These are phyloP conservation scores for Umimayanthus chanpuru DNA, from an alignment of 92 coral and sea anemone genomes.

Conservation along the genomic window DNA sequence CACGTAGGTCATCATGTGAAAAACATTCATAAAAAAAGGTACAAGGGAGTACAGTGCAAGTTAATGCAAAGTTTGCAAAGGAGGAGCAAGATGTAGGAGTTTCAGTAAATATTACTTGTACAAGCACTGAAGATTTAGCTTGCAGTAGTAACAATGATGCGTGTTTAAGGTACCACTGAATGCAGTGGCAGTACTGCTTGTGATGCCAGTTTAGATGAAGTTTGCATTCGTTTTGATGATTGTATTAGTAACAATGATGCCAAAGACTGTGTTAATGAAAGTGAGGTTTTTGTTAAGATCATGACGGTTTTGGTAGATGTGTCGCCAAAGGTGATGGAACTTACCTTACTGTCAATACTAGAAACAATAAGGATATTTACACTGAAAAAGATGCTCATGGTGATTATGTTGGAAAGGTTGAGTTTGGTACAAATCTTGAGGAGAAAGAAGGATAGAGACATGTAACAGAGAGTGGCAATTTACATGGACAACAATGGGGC, in stretches of 20 bases:
- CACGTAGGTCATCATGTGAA: slow-evolving; percentile 4
- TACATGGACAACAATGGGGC: slow-evolving; percentile 2
- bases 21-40: slow-evolving; percentile 11
- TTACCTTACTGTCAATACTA: neutral
- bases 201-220: neutral
- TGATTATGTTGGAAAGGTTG: neutral
- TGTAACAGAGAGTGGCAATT: too few relatives aligned
- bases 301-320: neutral
- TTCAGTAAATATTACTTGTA: neutral
- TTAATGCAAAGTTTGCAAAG: neutral
- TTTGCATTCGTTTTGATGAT: neutral
- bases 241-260: neutral
- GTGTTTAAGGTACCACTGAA: neutral
- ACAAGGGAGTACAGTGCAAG: slow-evolving; percentile 11
- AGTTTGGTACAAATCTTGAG: too few relatives aligned
- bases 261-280: neutral
- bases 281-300: neutral
- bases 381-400: too few relatives aligned
- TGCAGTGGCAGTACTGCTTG: too few relatives aligned
- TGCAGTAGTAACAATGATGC: neutral
- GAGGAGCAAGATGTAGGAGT: slow-evolving; percentile 11
- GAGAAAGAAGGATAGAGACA: too few relatives aligned
- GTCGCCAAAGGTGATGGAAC: neutral
- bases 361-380: neutral
- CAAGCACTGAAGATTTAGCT: neutral